Base-by-base conservation (phyloP, 2,113 vertebrate species). In the Peucedramus taeniatus region DNA sequence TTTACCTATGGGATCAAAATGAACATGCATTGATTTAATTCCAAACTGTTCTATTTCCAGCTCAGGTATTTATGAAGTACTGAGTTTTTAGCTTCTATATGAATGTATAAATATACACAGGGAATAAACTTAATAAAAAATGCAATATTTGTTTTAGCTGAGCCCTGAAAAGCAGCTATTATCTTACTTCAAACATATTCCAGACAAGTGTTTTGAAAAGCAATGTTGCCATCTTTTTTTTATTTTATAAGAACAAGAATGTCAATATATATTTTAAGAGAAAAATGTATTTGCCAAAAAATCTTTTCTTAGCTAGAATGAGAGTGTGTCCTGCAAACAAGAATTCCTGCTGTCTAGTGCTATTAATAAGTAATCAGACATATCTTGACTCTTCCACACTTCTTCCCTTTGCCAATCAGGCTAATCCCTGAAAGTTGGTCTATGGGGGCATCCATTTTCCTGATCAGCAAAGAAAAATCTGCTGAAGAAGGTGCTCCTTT, bases 141-240 rank as follows among this genome's bases (percentile, higher is more conserved):
- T 83, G 19, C 6, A 82, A 19, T 81, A 86, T 94, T 95, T 95
- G 10, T 50, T 97, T 96, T 59, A 94, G 49, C 21, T 90, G 72
- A 77, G 50, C 64, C 33, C 50, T 87, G 35, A 27, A 87, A 96
- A 80, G 31, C 54, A 93, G 37, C 39, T 94, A 50, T 95, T 95
- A 53, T 75, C n/a, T 96, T 94, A 77, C 28, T 51, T n/a, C 26
- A 81, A 54, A 50, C 6, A 44, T 65, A 78, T 84, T 91, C 76
- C n/a, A 74, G 40, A 56, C 20, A 83, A 87, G 17, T 42, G 53
- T 54, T 81, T 16, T 54, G 74, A 93, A 93, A 94, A 54, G 9
- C 15, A 87, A 23, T 35, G 37, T 23, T 86, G 37, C 5, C 33
- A 64, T 31, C 37, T 91, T 50, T 53, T 53, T 39, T 89, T 70